Evolutionary conservation across 2,113 vertebrate genomes (phyloP).

Genomic region (Lipophrys pholis): DNA sequence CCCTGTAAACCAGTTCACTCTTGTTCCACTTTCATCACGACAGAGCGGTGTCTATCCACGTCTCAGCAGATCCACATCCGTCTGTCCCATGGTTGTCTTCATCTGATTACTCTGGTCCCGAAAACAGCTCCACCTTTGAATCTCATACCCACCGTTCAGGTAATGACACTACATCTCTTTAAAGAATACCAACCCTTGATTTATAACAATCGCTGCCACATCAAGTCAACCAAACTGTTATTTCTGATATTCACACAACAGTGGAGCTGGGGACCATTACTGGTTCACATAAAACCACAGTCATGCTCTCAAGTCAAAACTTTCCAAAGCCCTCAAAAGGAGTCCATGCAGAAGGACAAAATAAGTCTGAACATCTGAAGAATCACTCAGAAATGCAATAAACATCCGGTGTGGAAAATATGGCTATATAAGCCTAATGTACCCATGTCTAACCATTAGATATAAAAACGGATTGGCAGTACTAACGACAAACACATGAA

Average conservation of each 20-base stretch:
- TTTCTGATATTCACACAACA: neutral
- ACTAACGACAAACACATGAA: constrained; percentile 77
- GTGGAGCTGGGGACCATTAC: neutral
- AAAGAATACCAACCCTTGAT: neutral
- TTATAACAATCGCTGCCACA: constrained; percentile 1
- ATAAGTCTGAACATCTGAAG: constrained; percentile 19
- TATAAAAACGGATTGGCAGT: constrained; percentile 51
- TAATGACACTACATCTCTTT: neutral
- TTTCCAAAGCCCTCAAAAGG: neutral
- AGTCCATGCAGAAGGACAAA: neutral
- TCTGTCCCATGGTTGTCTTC: no score
- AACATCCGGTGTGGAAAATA: constrained; percentile 69
- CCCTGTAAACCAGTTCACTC: no score
- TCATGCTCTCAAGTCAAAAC: constrained; percentile 3
- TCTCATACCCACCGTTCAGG: neutral
- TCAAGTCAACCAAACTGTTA: neutral
- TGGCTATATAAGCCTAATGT: constrained; percentile 51
- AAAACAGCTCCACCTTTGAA: neutral
- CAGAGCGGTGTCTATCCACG: no score
- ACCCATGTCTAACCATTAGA: constrained; percentile 44
- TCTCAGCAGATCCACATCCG: no score
- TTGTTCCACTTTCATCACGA: no score
- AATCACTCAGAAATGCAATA: constrained; percentile 32
- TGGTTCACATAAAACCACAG: constrained; percentile 7
- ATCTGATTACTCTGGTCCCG: constrained; percentile 13